Conservation (phyloP, 35 echinoderm and acorn worm genomes). For the Heliocidaris tuberculata region DNA sequence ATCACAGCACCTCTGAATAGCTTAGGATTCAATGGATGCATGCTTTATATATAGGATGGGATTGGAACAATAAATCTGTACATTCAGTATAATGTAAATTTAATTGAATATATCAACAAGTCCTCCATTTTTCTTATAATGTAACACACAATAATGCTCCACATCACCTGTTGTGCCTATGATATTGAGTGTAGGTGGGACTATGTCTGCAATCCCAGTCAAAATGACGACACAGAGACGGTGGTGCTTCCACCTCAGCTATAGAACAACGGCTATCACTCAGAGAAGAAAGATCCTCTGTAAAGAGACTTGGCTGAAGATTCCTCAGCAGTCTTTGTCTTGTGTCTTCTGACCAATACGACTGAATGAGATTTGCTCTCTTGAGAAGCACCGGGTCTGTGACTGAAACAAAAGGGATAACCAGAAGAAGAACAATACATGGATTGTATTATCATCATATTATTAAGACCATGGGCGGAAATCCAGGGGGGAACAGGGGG, state of each 20-base stretch:
- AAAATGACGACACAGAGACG: slow-evolving; percentile 31
- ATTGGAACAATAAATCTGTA: no score
- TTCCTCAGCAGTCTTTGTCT: neutral
- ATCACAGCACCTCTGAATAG: no score
- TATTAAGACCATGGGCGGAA: no score
- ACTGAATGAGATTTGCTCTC: neutral
- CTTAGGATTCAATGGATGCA: no score
- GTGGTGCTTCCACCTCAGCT: slow-evolving; percentile 52
- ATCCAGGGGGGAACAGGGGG: no score
- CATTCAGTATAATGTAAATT: no score
- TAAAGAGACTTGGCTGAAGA: slow-evolving; percentile 56
- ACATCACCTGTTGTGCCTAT: slow-evolving; percentile 58
- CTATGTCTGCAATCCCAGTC: slow-evolving; percentile 64
- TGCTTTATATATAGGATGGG: no score
- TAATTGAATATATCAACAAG: no score
- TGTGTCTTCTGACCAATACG: slow-evolving; percentile 25
- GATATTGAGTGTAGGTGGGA: slow-evolving; percentile 57
- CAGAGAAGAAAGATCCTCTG: slow-evolving; percentile 20
- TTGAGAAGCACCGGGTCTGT: neutral
- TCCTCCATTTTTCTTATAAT: no score
- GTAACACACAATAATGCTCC: no score
- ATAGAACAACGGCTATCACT: slow-evolving; percentile 61
- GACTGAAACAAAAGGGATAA: neutral
- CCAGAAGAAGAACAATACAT: neutral
- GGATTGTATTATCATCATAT: no score